A percentile compares a stretch with the other conserved stretches of the same genome.
Conservation (phyloP, 2,888 invertebrate species). For the Eucriotettix oculatus region DNA sequence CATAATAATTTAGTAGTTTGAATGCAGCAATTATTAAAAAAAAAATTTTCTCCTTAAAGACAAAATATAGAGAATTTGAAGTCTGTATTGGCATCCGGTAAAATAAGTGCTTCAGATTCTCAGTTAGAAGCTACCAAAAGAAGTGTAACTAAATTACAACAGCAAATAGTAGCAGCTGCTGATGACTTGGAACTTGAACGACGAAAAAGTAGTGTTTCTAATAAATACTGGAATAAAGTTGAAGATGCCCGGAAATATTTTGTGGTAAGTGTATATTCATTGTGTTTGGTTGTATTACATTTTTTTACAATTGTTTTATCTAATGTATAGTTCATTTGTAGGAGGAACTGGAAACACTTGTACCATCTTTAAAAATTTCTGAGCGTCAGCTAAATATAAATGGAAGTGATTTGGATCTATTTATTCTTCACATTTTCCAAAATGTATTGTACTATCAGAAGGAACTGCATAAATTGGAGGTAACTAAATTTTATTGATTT, state of each 20-base stretch:
- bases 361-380: slow-evolving; percentile 51
- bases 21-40: no score
- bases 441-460: slow-evolving; percentile 61
- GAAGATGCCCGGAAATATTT: slow-evolving; percentile 30
- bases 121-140: slow-evolving; percentile 21
- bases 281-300: no score
- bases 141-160: slow-evolving; percentile 28
- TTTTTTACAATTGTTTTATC: no score
- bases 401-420: slow-evolving; percentile 54
- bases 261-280: slow-evolving; percentile 16
- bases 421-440: slow-evolving; percentile 61
- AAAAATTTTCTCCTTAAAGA: slow-evolving; percentile 8
- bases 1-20: no score
- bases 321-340: slow-evolving; percentile 10
- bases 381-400: slow-evolving; percentile 43
- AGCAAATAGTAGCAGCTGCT: slow-evolving; percentile 42
- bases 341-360: slow-evolving; percentile 50
- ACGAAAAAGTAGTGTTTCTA: slow-evolving; percentile 43
- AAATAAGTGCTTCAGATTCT: slow-evolving; percentile 24
- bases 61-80: slow-evolving; percentile 27
- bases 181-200: slow-evolving; percentile 37
- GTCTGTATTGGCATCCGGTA: slow-evolving; percentile 24
- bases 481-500: slow-evolving; percentile 13
- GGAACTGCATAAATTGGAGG: slow-evolving; percentile 55
- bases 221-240: slow-evolving; percentile 71